A percentile compares a stretch with the other conserved stretches of the same genome.
phyloP scores from a whole-genome alignment of 2,797 vertebrate genomes.

The Lerista edwardsae region DNA sequence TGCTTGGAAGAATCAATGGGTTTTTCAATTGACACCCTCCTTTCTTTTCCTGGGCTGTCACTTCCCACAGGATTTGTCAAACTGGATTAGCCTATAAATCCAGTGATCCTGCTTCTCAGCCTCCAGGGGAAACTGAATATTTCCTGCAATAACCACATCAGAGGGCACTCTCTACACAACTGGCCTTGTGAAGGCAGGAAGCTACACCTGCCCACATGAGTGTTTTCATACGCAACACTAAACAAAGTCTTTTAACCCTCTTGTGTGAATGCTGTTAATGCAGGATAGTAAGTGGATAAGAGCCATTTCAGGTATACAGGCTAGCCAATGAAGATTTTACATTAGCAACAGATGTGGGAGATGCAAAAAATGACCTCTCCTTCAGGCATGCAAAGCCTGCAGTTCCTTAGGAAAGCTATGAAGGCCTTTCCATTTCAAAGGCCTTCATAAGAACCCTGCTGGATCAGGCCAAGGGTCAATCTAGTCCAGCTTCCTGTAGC shows the following conservation, averaged over 20 bases:
- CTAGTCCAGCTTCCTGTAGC: no score
- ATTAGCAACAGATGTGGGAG: not conserved
- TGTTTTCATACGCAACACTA: not conserved
- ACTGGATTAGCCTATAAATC: slow-evolving; percentile 36
- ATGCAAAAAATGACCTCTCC: not conserved
- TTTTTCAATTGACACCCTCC: slow-evolving; percentile 6
- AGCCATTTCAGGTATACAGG: not conserved
- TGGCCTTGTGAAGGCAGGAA: not conserved
- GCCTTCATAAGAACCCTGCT: no score
- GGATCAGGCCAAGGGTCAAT: no score
- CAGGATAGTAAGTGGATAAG: not conserved
- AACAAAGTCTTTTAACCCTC: not conserved
- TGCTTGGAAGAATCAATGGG: slow-evolving; percentile 22
- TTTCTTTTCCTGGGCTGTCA: slow-evolving; percentile 8
- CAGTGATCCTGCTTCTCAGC: not conserved
- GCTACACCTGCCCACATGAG: not conserved
- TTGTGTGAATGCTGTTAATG: not conserved
- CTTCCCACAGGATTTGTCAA: slow-evolving; percentile 33
- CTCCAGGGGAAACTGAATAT: not conserved
- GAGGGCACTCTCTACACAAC: not conserved
- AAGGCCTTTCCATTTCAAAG: not conserved
- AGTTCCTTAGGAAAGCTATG: not conserved
- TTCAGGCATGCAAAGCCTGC: not conserved
- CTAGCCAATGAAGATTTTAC: not conserved
- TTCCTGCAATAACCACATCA: not conserved